Conservation (phyloP, 2,888 invertebrate species). For the Agonopterix arenella region DNA sequence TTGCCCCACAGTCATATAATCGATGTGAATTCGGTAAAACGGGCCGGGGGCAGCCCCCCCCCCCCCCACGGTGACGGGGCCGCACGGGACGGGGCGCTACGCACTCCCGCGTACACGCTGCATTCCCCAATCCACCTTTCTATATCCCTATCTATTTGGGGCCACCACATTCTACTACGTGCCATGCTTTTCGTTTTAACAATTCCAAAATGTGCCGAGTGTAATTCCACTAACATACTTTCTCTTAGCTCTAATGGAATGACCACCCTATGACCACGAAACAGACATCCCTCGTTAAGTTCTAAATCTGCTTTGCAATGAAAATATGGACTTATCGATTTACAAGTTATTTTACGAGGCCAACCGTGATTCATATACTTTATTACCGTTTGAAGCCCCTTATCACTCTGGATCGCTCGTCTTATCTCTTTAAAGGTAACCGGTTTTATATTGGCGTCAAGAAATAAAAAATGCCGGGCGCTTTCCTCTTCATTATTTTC, state of each 20-base stretch:
- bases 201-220: neutral
- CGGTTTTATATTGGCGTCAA: too few species aligned
- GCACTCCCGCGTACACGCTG: neutral
- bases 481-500: too few species aligned
- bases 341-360: neutral
- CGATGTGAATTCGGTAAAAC: conserved; percentile 7
- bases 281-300: neutral
- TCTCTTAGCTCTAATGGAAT: neutral
- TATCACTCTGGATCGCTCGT: too few species aligned
- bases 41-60: neutral
- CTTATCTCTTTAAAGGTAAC: too few species aligned
- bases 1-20: conserved; percentile 5
- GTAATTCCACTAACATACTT: neutral
- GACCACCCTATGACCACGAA: neutral
- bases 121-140: neutral
- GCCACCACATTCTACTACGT: neutral
- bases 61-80: conserved; percentile 1
- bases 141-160: neutral
- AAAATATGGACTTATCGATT: neutral
- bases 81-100: neutral
- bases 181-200: neutral
- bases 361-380: neutral
- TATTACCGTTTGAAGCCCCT: neutral
- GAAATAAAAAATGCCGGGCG: too few species aligned
- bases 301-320: neutral